Conservation (phyloP, 2,797 vertebrate genomes). For the Malacoraja senta region DNA sequence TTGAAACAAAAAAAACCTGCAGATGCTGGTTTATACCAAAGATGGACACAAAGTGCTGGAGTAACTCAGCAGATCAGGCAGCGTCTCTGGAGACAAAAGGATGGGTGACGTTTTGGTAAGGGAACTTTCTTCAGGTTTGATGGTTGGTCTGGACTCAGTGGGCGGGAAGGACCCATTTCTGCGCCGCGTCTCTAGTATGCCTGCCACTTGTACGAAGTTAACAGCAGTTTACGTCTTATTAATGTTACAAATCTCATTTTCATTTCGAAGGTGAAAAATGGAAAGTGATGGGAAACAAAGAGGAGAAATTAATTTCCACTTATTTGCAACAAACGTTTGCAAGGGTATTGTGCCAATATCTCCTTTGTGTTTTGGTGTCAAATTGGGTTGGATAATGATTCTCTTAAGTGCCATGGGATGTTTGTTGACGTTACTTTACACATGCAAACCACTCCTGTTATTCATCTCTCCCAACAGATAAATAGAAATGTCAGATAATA, state of each 20-base stretch:
- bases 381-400: background rate
- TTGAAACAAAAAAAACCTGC: too few relatives aligned
- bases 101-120: too few relatives aligned
- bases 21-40: too few relatives aligned
- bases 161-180: too few relatives aligned
- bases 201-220: background rate
- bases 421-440: background rate
- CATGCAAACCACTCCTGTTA: background rate
- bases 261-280: background rate
- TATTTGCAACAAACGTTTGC: too few relatives aligned
- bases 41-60: too few relatives aligned
- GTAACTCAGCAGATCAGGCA: too few relatives aligned
- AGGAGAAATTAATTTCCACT: too few relatives aligned
- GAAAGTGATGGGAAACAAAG: background rate
- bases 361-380: background rate
- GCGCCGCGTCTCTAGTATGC: background rate
- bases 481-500: background rate
- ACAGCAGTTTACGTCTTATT: background rate
- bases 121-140: too few relatives aligned
- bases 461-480: background rate
- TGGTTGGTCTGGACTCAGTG: too few relatives aligned
- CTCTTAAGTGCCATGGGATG: background rate
- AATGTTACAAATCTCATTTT: background rate
- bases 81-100: too few relatives aligned
- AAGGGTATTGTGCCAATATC: background rate